Percentiles rank a stretch among this genome's conserved stretches.
These are phyloP conservation scores for Nomada ruficornis DNA, from an alignment of 2,888 invertebrate genomes.

Conservation along the genomic window DNA sequence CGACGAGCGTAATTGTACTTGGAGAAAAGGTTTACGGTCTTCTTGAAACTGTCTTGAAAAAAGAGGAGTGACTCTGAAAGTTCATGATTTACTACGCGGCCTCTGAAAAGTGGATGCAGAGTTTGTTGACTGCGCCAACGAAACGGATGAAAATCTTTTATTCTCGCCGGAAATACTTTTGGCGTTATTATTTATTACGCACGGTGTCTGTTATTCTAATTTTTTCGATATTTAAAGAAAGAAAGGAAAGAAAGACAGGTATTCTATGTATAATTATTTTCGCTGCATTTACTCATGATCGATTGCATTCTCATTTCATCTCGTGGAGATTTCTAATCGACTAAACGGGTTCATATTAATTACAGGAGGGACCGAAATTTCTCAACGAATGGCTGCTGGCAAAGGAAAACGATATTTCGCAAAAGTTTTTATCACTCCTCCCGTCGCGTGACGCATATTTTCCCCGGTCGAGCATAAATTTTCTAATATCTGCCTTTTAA, in stretches of 20 bases:
- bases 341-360: background rate
- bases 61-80: background rate
- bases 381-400: background rate
- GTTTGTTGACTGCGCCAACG: background rate
- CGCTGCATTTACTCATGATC: background rate
- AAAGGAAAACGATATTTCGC: background rate
- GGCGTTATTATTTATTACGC: no score
- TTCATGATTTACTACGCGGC: conserved; percentile 5
- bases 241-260: no score
- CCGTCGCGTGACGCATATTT: conserved; percentile 28
- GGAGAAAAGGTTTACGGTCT: conserved; percentile 12
- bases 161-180: no score
- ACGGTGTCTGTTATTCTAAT: no score
- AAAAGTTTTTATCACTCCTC: conserved; percentile 9
- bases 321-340: no score
- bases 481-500: conserved; percentile 62
- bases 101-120: background rate
- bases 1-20: conserved; percentile 29
- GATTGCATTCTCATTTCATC: background rate
- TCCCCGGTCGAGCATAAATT: conserved; percentile 50
- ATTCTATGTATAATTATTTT: background rate
- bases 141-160: background rate
- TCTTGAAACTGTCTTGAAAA: background rate
- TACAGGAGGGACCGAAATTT: background rate
- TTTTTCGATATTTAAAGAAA: no score